Evolutionary conservation across 1,140 invertebrate species (phyloP), one percentile per base, ranked within the genome.

Genomic region (Adelges cooleyi): DNA sequence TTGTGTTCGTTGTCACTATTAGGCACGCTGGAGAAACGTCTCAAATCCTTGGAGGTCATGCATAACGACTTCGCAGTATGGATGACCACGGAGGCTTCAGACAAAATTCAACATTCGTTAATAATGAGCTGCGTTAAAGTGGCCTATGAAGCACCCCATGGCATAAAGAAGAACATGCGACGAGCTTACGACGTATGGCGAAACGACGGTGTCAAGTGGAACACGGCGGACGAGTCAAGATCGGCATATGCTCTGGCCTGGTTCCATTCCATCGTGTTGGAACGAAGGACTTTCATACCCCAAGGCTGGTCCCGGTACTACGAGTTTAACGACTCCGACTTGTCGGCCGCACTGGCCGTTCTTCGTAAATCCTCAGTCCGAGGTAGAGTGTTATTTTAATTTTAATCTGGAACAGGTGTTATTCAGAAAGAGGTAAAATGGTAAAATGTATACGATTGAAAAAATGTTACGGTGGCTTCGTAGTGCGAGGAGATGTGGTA

Each of bases 261-360:
- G 83, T 80, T 92, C 65, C 90, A 95, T 73, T 89, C 92, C 0
- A 79, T 94, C 6, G 74, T 95, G 18, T 90, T 95, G 73, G 92
- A 96, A 76, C 79, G 93, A 52, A 77, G 92, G 67, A 86, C 82
- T 67, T 95, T 84, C 72, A 89, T 93, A 69, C 90, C 87, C 8
- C 86, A 88, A 72, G 89, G 88, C 2, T 92, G 90, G 89, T 85
- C 83, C 0, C 89, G 88, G 73, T 87, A 84, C 73, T 96, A 96
- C 74, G 92, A 95, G 71, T 95, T 95, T 76, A 89, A 84, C 38
- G 83, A 88, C 68, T 81, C 85, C 1, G 93, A 96, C 76, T 75
- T 95, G 0, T 80, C 84, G 65, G 86, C 89, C 4, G 89, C 86
- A 1, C 77, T 85, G 46, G 82, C 87, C 62, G 77, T 93, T 27